Evolutionary conservation across 2,888 invertebrate species (phyloP).

Genomic region (Luperina testacea): DNA sequence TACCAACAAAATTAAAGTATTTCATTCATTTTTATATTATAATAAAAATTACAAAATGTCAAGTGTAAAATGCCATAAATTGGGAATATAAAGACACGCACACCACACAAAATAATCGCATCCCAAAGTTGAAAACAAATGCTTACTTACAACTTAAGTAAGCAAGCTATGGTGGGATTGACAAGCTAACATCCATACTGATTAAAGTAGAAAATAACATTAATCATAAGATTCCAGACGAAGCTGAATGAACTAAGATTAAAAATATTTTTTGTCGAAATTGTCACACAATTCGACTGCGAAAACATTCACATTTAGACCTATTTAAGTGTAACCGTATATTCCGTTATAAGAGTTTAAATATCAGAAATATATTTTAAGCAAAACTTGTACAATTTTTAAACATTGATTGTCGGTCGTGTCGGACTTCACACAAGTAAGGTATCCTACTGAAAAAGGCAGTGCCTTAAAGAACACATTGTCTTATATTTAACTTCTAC

Average conservation of each 20-base stretch:
- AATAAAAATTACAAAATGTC: conserved; percentile 29
- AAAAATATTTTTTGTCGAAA: conserved; percentile 22
- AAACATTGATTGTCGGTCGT: conserved; percentile 18
- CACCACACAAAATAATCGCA: conserved; percentile 41
- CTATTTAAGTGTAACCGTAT: conserved; percentile 31
- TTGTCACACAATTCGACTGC: conserved; percentile 45
- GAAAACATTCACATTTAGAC: conserved; percentile 30
- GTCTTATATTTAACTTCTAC: conserved; percentile 58
- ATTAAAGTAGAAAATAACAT: conserved; percentile 10
- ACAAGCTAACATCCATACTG: conserved; percentile 31
- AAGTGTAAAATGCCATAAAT: conserved; percentile 33
- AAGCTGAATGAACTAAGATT: conserved; percentile 34
- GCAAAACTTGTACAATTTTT: conserved; percentile 48
- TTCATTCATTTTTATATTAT: conserved; percentile 28
- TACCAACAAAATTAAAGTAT: conserved; percentile 37
- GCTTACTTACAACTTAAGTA: conserved; percentile 24
- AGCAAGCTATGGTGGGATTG: conserved; percentile 32
- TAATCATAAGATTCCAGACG: conserved; percentile 6
- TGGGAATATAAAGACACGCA: conserved; percentile 26
- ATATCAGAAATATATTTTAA: conserved; percentile 54
- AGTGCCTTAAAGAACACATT: conserved; percentile 62
- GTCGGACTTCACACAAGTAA: conserved; percentile 34
- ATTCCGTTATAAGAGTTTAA: conserved; percentile 31
- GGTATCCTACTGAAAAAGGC: conserved; percentile 56
- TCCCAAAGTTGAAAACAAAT: conserved; percentile 7